These are phyloP conservation scores for Anthopleura sola DNA, from an alignment of 64 coral and sea anemone genomes.

Conservation along the genomic window DNA sequence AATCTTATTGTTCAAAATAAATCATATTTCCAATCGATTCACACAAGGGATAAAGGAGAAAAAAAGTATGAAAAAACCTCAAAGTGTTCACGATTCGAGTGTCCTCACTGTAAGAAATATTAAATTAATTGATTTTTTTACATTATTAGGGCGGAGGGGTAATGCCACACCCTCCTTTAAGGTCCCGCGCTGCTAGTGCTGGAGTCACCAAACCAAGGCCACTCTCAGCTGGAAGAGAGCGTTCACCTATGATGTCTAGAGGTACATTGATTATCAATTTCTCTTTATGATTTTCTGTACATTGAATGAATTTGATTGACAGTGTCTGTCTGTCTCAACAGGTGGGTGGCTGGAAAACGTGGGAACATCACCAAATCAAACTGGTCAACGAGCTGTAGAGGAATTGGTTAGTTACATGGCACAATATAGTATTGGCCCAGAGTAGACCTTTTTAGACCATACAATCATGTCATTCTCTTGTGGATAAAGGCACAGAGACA, in stretches of 20 bases:
- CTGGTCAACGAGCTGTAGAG: constrained; percentile 23
- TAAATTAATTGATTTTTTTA: not conserved
- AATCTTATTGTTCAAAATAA: too few relatives aligned
- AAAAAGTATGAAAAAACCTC: too few relatives aligned
- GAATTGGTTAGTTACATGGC: constrained; percentile 34
- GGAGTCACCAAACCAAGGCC: constrained; percentile 41
- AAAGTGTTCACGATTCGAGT: too few relatives aligned
- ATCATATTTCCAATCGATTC: too few relatives aligned
- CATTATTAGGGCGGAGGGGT: constrained; percentile 30
- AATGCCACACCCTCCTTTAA: constrained; percentile 82
- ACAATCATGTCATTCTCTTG: too few relatives aligned
- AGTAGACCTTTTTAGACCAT: not conserved
- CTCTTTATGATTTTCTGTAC: not conserved
- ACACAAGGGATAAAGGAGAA: too few relatives aligned
- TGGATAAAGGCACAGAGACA: too few relatives aligned
- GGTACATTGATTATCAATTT: constrained; percentile 6
- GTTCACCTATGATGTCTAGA: constrained; percentile 26
- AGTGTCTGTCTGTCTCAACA: not conserved
- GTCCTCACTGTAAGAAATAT: too few relatives aligned
- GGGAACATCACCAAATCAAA: not conserved
- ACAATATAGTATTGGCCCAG: too few relatives aligned
- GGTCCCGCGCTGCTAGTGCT: constrained; percentile 76
- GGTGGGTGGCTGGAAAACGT: constrained; percentile 43
- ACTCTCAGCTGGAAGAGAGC: constrained; percentile 57
- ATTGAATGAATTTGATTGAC: too few relatives aligned